phyloP scores from a whole-genome alignment of 2,888 invertebrate species.

The Mesopsocus fuscifrons region DNA sequence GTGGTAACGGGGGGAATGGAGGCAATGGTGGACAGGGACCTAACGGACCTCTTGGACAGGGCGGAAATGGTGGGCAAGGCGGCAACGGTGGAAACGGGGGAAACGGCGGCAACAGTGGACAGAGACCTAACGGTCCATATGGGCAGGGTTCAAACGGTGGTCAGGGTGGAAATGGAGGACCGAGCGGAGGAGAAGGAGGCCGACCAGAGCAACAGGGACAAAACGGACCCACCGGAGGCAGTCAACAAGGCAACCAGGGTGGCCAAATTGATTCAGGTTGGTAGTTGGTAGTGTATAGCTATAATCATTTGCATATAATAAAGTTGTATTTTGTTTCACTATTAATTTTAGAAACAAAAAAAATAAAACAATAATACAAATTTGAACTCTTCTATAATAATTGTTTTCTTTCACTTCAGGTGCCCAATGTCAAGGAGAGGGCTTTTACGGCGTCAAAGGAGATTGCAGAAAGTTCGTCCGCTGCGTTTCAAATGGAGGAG shows the following conservation, averaged over 20 bases:
- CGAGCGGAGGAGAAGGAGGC: neutral
- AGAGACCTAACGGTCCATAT: neutral
- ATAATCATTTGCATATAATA: too few species aligned
- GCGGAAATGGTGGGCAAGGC: neutral
- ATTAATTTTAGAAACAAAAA: too few species aligned
- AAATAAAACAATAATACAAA: too few species aligned
- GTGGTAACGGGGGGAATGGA: neutral
- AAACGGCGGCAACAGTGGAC: neutral
- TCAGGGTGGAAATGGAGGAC: neutral
- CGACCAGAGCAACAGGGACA: constrained; percentile 10
- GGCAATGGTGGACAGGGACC: neutral
- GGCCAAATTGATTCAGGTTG: too few species aligned
- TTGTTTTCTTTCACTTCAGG: neutral
- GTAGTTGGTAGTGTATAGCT: too few species aligned
- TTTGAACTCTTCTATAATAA: too few species aligned
- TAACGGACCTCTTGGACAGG: neutral
- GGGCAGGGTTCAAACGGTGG: neutral
- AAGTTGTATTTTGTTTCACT: too few species aligned
- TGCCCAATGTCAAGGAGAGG: constrained; percentile 17
- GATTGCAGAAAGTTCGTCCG: constrained; percentile 26
- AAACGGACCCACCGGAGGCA: constrained; percentile 2
- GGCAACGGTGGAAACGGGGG: constrained; percentile 1
- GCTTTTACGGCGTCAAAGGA: constrained; percentile 18
- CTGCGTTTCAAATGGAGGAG: constrained; percentile 21
- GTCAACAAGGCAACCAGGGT: neutral